These are phyloP conservation scores for Virgularia gustaviana DNA, from an alignment of 92 coral and sea anemone species.

Conservation along the genomic window DNA sequence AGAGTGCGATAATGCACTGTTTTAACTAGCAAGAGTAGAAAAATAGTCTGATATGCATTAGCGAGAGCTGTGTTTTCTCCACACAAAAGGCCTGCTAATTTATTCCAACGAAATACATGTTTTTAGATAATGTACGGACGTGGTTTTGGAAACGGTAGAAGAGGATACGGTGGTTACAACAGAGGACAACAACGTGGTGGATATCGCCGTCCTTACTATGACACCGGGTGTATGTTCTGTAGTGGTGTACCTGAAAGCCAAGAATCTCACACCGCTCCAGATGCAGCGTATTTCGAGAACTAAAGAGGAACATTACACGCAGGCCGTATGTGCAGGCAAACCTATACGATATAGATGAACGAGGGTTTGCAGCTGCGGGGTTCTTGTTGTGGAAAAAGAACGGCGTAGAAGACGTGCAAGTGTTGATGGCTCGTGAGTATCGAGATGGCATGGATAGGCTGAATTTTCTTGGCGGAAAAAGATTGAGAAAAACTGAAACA, in stretches of 20 bases:
- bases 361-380: slow-evolving; percentile 16
- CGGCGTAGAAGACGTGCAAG: slow-evolving; percentile 5
- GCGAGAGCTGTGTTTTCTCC: too few relatives aligned
- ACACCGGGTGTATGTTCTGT: slow-evolving; percentile 22
- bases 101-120: too few relatives aligned
- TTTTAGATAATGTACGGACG: slow-evolving; percentile 13
- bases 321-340: slow-evolving; percentile 13
- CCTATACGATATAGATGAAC: slow-evolving; percentile 11
- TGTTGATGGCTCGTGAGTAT: slow-evolving; percentile 20
- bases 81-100: too few relatives aligned
- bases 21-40: too few relatives aligned
- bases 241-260: slow-evolving; percentile 9
- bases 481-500: slow-evolving; percentile 10
- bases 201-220: slow-evolving; percentile 9
- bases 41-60: too few relatives aligned
- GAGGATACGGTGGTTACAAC: slow-evolving; percentile 7
- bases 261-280: slow-evolving; percentile 16
- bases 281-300: slow-evolving; percentile 9
- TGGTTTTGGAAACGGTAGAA: too few relatives aligned
- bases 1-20: too few relatives aligned
- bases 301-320: neutral
- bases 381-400: slow-evolving; percentile 15
- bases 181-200: slow-evolving; percentile 5
- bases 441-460: slow-evolving; percentile 2
- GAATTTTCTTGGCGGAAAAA: slow-evolving; percentile 23